These are phyloP conservation scores for Prorops nasuta DNA, from an alignment of 1,140 invertebrate species.

Conservation along the genomic window DNA sequence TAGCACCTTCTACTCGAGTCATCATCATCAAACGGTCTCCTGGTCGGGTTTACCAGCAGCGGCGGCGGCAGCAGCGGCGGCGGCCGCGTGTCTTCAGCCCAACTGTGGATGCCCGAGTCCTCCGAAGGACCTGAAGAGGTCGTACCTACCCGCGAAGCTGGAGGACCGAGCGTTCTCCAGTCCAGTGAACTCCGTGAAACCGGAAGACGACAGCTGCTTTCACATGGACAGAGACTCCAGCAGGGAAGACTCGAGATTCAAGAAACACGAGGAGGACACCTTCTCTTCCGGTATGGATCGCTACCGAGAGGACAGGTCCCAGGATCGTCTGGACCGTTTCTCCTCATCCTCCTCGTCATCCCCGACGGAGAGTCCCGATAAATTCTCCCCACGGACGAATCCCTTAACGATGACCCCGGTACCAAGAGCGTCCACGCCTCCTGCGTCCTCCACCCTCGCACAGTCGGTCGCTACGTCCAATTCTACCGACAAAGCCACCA, in stretches of 20 bases:
- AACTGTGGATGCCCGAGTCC: constrained; percentile 50
- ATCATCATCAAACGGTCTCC: constrained; percentile 45
- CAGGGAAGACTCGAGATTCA: constrained; percentile 31
- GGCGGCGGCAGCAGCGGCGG: constrained; percentile 17
- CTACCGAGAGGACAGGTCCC: constrained; percentile 37
- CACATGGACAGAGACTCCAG: constrained; percentile 31
- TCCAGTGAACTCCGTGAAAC: constrained; percentile 23
- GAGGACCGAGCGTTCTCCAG: constrained; percentile 41
- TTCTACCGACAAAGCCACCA: constrained; percentile 12
- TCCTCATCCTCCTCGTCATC: constrained; percentile 34
- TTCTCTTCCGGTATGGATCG: constrained; percentile 21
- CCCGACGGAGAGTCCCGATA: constrained; percentile 18
- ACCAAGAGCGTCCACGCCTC: constrained; percentile 11
- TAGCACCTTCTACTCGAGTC: constrained; percentile 54
- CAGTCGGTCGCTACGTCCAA: too few species aligned
- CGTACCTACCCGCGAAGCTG: constrained; percentile 34
- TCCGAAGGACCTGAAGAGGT: constrained; percentile 41
- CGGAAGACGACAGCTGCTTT: constrained; percentile 38
- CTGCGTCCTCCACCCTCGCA: too few species aligned
- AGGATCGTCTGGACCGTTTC: constrained; percentile 44
- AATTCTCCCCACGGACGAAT: constrained; percentile 12
- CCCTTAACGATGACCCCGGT: background rate
- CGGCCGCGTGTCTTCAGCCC: constrained; percentile 26
- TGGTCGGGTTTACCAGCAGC: constrained; percentile 53
- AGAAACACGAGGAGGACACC: constrained; percentile 25